Percentiles rank a stretch among this genome's conserved stretches.
These are phyloP conservation scores for Nycticryphes semicollaris DNA, from an alignment of 2,113 vertebrate genomes.

Conservation along the genomic window DNA sequence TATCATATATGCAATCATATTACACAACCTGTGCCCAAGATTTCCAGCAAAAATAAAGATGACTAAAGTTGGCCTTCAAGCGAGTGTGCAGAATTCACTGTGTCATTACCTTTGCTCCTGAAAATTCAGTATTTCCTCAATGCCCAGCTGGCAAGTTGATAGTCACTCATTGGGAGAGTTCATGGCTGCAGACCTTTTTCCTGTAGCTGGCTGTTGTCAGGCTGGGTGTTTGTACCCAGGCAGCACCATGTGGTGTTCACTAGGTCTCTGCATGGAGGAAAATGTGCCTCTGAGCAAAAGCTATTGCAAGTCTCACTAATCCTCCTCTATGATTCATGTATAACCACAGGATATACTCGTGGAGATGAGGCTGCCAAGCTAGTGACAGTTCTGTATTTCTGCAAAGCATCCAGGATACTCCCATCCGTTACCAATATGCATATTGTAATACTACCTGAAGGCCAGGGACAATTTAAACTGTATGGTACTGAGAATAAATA, in stretches of 20 bases:
- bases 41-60: background rate
- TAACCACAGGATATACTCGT: background rate
- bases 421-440: background rate
- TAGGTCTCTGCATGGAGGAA: background rate
- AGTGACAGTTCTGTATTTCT: too few relatives aligned
- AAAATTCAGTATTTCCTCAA: background rate
- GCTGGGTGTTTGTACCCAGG: background rate
- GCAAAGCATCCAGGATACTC: background rate
- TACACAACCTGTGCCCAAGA: background rate
- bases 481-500: background rate
- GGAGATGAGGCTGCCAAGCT: background rate
- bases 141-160: background rate
- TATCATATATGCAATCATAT: background rate
- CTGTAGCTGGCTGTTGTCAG: background rate
- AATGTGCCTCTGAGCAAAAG: background rate
- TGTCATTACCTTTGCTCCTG: background rate
- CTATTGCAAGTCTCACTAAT: background rate
- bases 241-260: background rate
- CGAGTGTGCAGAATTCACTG: background rate
- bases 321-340: background rate
- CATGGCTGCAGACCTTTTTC: background rate
- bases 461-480: background rate
- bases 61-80: background rate
- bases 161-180: background rate
- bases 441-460: background rate